phyloP scores from a whole-genome alignment of 2,888 invertebrate genomes.

The Bombylius discolor region DNA sequence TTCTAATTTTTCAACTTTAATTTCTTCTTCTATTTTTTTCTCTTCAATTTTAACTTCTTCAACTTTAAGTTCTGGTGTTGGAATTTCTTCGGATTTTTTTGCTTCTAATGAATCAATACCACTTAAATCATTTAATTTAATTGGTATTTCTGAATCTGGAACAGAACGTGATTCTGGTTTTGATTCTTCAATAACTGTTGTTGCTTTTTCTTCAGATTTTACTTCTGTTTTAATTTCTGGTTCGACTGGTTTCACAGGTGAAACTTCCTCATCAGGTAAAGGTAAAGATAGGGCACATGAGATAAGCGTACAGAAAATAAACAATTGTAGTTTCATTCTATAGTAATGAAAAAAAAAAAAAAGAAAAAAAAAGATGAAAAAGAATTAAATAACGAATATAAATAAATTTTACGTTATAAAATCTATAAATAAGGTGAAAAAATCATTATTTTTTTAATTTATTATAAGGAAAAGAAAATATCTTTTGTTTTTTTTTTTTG shows the following conservation, averaged over 20 bases:
- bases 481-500: no score
- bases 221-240: conserved; percentile 19
- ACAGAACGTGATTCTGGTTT: conserved; percentile 5
- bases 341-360: conserved; percentile 8
- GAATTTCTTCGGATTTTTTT: not conserved
- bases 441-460: no score
- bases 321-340: conserved; percentile 31
- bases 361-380: not conserved
- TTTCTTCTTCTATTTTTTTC: conserved; percentile 12
- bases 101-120: not conserved
- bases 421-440: no score
- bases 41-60: conserved; percentile 19
- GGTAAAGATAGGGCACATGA: conserved; percentile 25
- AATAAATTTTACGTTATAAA: no score
- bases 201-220: conserved; percentile 19
- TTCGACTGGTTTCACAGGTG: conserved; percentile 20
- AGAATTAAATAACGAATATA: not conserved
- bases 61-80: conserved; percentile 12
- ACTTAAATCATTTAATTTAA: conserved; percentile 16
- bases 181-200: conserved; percentile 8
- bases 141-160: conserved; percentile 19
- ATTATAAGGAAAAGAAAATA: no score
- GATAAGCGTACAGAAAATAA: conserved; percentile 25
- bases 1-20: conserved; percentile 22
- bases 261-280: conserved; percentile 29